Base-by-base conservation (phyloP, 2,113 vertebrate species). In the Meleagris gallopavo region DNA sequence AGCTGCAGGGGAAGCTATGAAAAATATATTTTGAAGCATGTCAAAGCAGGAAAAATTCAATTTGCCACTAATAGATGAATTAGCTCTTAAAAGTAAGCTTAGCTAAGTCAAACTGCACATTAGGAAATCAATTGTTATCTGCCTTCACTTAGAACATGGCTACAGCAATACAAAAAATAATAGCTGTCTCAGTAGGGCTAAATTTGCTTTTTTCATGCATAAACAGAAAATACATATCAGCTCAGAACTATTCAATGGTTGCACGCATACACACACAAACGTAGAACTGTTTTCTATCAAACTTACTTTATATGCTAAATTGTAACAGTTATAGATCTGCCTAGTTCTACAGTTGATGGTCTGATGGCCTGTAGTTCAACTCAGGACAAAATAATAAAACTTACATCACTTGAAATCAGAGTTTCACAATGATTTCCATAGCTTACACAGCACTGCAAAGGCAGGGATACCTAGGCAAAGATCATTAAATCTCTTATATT, bases 1-100 rank as follows among this genome's bases (percentile, higher is more conserved):
- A 83, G 22, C 80, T 89, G 46, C 1, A 1, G 32, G 25, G 30
- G 19, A 85, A 46, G 25, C 4, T 17, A 70, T 40, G 55, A 85
- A 93, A 92, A 94, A 89, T 36, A 19, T 83, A 66, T 83, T 91
- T 80, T 88, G 71, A 91, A 83, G 38, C 27, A 71, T 2, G 0
- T 75, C 64, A 89, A 74, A 93, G 82, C 25, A 83, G 60, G 41
- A 90, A 93, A 79, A 94, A 88, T 57, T 89, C 41, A 80, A 71
- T 94, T 94, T 77, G 43, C 15, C 46, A 57, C 43, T 69, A 88
- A 61, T 3, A 85, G 46, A 86, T 52, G 22, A 93, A 86, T 71
- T 83, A 88, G 50, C n/a, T 91, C 64, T 55, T 32, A 77, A 85
- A 93, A 86, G 52, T 34, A 83, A 66, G 50, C 71, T 83, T 92